Evolutionary conservation across 2,888 invertebrate species (phyloP).

Genomic region (Halictus quadricinctus): DNA sequence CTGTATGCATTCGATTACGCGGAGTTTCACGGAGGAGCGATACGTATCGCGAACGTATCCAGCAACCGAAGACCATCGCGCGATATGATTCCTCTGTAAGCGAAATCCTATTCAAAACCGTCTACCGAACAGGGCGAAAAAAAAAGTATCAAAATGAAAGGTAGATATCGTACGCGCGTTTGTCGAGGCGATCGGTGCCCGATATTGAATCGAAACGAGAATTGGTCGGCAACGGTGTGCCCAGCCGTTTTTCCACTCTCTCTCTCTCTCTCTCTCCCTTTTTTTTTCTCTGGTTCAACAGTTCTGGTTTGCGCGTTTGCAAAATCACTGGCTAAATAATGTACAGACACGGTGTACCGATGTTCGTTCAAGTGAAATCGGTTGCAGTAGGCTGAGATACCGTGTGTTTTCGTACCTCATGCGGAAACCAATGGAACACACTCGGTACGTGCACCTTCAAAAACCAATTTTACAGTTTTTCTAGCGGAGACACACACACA

Average conservation of each 20-base stretch:
- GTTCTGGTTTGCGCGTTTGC: constrained; percentile 62
- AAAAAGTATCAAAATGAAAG: constrained; percentile 9
- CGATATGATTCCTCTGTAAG: not conserved
- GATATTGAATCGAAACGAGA: constrained; percentile 49
- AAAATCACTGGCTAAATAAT: constrained; percentile 64
- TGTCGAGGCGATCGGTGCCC: constrained; percentile 40
- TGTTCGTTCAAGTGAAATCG: constrained; percentile 64
- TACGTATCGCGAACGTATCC: not conserved
- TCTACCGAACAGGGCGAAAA: not conserved
- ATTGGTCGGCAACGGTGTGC: constrained; percentile 45
- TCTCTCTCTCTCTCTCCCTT: not conserved
- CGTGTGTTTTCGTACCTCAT: constrained; percentile 56
- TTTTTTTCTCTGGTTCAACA: constrained; percentile 28
- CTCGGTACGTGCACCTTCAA: constrained; percentile 28
- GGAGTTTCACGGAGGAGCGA: not conserved
- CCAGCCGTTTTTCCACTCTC: not conserved
- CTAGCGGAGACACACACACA: not conserved
- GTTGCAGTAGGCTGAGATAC: constrained; percentile 57
- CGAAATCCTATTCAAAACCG: constrained; percentile 7
- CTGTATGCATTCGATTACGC: not conserved
- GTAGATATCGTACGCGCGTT: constrained; percentile 29
- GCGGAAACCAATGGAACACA: constrained; percentile 51
- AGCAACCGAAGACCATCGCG: constrained; percentile 17
- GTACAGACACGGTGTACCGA: constrained; percentile 57
- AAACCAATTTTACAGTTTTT: constrained; percentile 35